Evolutionary conservation across 2,888 invertebrate species (phyloP), one percentile per base, ranked within the genome.

Genomic region (Caenorhabditis wallacei): DNA sequence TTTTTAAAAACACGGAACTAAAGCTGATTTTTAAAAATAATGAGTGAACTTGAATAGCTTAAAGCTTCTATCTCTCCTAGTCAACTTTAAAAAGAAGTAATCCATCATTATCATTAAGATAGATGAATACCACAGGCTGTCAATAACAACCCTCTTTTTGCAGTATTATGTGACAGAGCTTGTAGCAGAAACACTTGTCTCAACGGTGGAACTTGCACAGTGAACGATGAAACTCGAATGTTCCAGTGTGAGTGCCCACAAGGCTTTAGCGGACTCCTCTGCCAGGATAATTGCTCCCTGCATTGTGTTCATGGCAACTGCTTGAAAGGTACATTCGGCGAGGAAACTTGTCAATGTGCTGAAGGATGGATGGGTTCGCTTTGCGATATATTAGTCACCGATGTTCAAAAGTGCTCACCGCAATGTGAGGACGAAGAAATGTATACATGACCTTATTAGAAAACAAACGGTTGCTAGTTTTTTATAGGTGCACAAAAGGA

Each of bases 131-230:
- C 79, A 40, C 64, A 54, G 48, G 57, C 71, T 71, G 63, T 79
- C 70, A 75, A 70, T 59, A 63, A 57, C 24, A 40, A 37, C 30
- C 51, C 37, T 40, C 13, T 78, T 74, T 48, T 66, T 66, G 51
- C 66, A 82, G 78, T 56, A 57, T 57, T 68, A 35, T 78, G 72
- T 54, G 68, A 82, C 71, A 80, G 86, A 26, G 78, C 80, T 26
- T 88, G 88, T 69, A 84, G 72, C 46, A 71, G 86, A 51, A 88
- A 88, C 76, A 88, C 87, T 59, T 88, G 88, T 72, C 74, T 88
- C 54, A 88, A 88, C 63, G 88, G 87, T 2, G 88, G 88, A 10
- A 87, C 85, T 13, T 88, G 88, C 70, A 83, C 78, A 18, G 87
- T 87, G n/a, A 85, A 89, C 53, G 87, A 89, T 70, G 87, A 84